Evolutionary conservation across 1,140 invertebrate genomes (phyloP).

Genomic region (Megalopta genalis): DNA sequence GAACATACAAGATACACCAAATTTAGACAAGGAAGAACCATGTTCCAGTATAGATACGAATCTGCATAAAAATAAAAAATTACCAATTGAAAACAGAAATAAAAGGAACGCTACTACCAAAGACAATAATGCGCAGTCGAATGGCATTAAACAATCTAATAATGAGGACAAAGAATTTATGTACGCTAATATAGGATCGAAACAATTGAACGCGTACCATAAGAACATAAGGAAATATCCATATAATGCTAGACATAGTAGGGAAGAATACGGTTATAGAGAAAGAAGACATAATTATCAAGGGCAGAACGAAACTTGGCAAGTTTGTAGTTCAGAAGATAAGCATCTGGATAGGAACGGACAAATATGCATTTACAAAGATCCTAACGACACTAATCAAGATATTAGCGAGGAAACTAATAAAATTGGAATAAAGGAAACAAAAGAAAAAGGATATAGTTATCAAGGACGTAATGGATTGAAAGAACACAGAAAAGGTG

Average conservation of each 20-base stretch:
- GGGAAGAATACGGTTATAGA: conserved; percentile 52
- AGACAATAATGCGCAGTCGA: conserved; percentile 46
- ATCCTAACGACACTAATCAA: conserved; percentile 46
- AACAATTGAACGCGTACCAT: conserved; percentile 2
- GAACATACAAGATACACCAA: background rate
- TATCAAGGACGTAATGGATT: conserved; percentile 48
- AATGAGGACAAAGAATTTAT: conserved; percentile 15
- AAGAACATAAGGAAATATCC: conserved; percentile 41
- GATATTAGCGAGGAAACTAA: conserved; percentile 55
- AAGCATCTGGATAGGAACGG: conserved; percentile 54
- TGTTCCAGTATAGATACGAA: conserved; percentile 20
- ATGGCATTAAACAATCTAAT: conserved; percentile 37
- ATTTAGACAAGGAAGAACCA: conserved; percentile 23
- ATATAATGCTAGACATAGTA: conserved; percentile 38
- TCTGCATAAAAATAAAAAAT: background rate
- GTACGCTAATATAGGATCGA: conserved; percentile 38
- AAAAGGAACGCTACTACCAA: conserved; percentile 21
- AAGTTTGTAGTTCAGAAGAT: conserved; percentile 57
- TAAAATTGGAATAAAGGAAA: conserved; percentile 46
- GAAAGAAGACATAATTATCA: conserved; percentile 56
- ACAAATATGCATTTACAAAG: conserved; percentile 41
- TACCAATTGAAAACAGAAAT: conserved; percentile 21
- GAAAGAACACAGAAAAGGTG: conserved; percentile 60
- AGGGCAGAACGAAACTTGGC: conserved; percentile 45
- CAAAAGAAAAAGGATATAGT: conserved; percentile 50